phyloP scores from a whole-genome alignment of 2,113 vertebrate species.

The Odocoileus virginianus region DNA sequence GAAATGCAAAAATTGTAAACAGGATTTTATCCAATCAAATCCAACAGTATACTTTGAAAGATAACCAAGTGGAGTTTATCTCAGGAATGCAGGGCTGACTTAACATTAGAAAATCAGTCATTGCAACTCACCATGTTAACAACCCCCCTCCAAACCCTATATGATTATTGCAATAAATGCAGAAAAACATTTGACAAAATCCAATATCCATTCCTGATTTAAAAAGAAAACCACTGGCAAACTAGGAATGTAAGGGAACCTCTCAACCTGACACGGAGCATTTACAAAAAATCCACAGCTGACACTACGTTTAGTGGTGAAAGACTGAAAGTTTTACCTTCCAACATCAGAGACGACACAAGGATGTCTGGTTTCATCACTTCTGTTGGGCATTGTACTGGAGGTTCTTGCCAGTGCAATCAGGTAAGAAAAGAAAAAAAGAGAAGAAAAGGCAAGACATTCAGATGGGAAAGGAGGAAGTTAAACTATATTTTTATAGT shows the following conservation, averaged over 20 bases:
- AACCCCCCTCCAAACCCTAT: background rate
- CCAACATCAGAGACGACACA: background rate
- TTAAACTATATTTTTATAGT: background rate
- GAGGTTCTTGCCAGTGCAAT: background rate
- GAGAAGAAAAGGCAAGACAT: background rate
- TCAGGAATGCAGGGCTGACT: background rate
- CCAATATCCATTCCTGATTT: background rate
- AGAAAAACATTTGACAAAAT: slow-evolving; percentile 2
- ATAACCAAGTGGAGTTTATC: background rate
- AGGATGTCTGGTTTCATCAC: background rate
- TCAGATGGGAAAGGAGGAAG: background rate
- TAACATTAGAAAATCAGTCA: background rate
- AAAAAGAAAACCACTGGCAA: background rate
- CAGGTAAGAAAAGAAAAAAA: background rate
- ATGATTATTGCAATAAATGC: slow-evolving; percentile 12
- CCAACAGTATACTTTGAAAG: background rate
- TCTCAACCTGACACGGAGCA: background rate
- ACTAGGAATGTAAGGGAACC: background rate
- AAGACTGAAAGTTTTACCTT: background rate
- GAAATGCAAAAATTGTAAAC: background rate
- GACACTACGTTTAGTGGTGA: background rate
- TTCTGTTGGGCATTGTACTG: background rate
- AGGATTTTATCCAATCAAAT: background rate
- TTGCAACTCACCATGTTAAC: background rate
- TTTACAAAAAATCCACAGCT: background rate